phyloP scores from a whole-genome alignment of 2,888 invertebrate species.

The Eristalis intricaria region DNA sequence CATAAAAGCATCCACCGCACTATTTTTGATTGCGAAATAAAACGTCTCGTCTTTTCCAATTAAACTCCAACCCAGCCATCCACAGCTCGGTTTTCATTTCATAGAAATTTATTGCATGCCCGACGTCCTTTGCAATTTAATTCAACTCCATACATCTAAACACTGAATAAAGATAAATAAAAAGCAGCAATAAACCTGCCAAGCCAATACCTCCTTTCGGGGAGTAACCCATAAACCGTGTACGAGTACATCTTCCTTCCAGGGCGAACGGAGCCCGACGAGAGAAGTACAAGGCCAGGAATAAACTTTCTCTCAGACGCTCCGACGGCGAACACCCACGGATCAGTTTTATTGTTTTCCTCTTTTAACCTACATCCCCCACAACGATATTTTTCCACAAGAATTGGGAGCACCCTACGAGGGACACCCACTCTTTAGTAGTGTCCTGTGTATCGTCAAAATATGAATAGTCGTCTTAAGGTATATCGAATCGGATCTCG shows the following conservation, averaged over 20 bases:
- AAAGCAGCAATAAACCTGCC: constrained; percentile 39
- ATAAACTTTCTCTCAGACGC: constrained; percentile 46
- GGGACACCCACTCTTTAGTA: background rate
- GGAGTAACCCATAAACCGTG: constrained; percentile 28
- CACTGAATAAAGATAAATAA: constrained; percentile 41
- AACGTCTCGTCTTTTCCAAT: background rate
- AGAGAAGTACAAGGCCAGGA: background rate
- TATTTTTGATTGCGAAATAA: background rate
- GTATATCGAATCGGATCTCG: constrained; percentile 30
- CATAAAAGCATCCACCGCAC: background rate
- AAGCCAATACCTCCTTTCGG: constrained; percentile 5
- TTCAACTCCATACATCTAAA: constrained; percentile 15
- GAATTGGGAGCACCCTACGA: background rate
- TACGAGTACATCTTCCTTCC: background rate
- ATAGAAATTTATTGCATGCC: constrained; percentile 5
- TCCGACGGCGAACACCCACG: constrained; percentile 20
- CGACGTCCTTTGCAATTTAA: constrained; percentile 23
- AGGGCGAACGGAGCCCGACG: constrained; percentile 6
- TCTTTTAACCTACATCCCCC: constrained; percentile 47
- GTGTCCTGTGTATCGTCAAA: constrained; percentile 8
- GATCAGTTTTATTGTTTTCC: constrained; percentile 61
- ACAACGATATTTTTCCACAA: background rate
- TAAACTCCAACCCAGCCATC: background rate
- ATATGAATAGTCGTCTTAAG: constrained; percentile 36
- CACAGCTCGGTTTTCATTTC: background rate